Base-by-base conservation (phyloP, 1,140 invertebrate genomes). In the Formica exsecta region DNA sequence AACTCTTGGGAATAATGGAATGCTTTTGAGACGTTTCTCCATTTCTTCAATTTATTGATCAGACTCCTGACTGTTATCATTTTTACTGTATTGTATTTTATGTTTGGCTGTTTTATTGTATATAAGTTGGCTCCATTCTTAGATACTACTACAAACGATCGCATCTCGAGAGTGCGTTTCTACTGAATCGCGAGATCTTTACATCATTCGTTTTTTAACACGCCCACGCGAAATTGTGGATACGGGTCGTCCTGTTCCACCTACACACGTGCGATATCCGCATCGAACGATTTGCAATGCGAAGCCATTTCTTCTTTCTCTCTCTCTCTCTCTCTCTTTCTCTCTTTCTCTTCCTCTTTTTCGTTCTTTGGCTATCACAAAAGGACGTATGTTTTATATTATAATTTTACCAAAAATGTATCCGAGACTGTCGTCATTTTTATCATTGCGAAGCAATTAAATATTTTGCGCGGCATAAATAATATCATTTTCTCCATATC, bases 161-260 rank as follows among this genome's bases (percentile, higher is more conserved):
- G 5, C 32, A 38, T 57, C 19, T 32, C 32, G 32, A 41, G 19
- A 8, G 5, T 38, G n/a, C 32, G 32, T 74, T 38, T 22, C 32
- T 61, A 59, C 0, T 59, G 54, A 44, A 44, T 70, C 5, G 54
- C 16, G 16, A 19, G 8, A 51, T 19, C 13, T 38, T 68, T 57
- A 54, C 29, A 81, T 61, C 29, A 38, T 71, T 3, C 19, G 48
- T 44, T 8, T 6, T 36, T 80, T 38, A 41, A 54, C 7, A 36
- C 38, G 29, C 75, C 44, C 61, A 65, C 75, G 19, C 54, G 57
- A 81, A 81, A 61, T 73, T 25, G 29, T 19, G 29, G 22, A 32
- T 79, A 65, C 25, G 16, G 3, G 5, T 70, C 19, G 65, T 70
- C 44, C 54, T 71, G 38, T 32, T 32, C 32, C 51, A 81, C 32